Evolutionary conservation across 1,140 invertebrate species (phyloP), one percentile per base, ranked within the genome.

Genomic region (Leptestheria dahalacensis): DNA sequence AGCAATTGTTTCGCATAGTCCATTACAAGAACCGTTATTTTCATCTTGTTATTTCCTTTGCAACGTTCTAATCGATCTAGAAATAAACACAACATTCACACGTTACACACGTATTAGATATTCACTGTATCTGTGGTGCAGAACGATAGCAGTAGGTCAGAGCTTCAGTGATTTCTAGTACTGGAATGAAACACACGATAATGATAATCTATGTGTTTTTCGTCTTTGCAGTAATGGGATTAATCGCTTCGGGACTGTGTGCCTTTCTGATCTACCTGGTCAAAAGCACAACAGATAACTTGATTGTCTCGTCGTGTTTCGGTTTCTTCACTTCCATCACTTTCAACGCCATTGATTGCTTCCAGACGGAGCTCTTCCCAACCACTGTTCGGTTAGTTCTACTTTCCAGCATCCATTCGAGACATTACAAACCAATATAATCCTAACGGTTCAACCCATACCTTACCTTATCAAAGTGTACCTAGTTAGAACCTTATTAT

Each of bases 301-400:
- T 87, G 63, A 77, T 86, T 48, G 84, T 88, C 48, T 87, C 85
- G 62, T 87, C 86, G 24, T 76, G 88, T 63, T 91, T 91, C 71
- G 88, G 86, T 65, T 84, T 85, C 48, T 86, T 88, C 48, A 89
- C 89, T 62, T 89, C 86, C 57, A 89, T 87, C 70, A 87, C 86
- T 55, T 90, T 90, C 71, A 87, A 87, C 12, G 86, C 86, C 1
- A 74, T 91, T 18, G 87, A 90, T 74, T 90, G 87, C 72, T 78
- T 91, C 60, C 88, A 88, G 67, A 88, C 86, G 24, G 86, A 90
- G 75, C 85, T 90, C 61, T 90, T 90, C 70, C 86, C 86, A 20
- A 90, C 86, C 28, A 84, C 86, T 74, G 74, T 90, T 65, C 74
- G 81, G 80, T 82, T 75, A 67, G 25, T 46, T 61, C 12, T 15